Conservation (phyloP, 2,797 vertebrate genomes). For the Otus scops region DNA sequence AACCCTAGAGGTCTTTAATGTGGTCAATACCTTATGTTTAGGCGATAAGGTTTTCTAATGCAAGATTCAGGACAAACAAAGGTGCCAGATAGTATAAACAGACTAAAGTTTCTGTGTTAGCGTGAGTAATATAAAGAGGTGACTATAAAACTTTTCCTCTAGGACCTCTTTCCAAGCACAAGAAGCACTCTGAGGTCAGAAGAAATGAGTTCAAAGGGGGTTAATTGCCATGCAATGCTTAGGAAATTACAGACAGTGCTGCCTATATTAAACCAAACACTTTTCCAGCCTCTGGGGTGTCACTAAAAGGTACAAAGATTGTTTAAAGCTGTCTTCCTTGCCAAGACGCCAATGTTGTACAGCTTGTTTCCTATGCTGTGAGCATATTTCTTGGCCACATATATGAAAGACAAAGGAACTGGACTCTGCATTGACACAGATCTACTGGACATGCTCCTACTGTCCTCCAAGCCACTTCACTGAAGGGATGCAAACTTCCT, state of each 20-base stretch:
- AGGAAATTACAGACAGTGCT: background rate
- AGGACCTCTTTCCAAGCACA: background rate
- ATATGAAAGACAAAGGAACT: background rate
- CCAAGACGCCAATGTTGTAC: background rate
- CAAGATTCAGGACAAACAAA: background rate
- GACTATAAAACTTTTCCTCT: background rate
- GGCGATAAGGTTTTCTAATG: background rate
- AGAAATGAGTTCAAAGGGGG: background rate
- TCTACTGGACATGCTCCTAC: background rate
- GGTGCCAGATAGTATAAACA: background rate
- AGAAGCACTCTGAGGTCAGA: background rate
- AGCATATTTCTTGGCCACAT: background rate
- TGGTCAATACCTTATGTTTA: background rate
- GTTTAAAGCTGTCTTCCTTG: background rate
- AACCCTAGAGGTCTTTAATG: background rate
- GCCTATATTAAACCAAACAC: background rate
- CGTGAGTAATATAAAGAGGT: background rate
- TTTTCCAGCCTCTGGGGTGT: background rate
- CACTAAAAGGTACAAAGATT: background rate
- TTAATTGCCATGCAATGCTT: background rate
- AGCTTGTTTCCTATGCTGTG: background rate
- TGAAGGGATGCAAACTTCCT: background rate
- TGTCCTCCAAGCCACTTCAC: background rate
- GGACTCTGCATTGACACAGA: background rate
- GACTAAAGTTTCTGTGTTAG: background rate